These are phyloP conservation scores for Andrena cerasifolii DNA, from an alignment of 1,140 invertebrate genomes.

Conservation along the genomic window DNA sequence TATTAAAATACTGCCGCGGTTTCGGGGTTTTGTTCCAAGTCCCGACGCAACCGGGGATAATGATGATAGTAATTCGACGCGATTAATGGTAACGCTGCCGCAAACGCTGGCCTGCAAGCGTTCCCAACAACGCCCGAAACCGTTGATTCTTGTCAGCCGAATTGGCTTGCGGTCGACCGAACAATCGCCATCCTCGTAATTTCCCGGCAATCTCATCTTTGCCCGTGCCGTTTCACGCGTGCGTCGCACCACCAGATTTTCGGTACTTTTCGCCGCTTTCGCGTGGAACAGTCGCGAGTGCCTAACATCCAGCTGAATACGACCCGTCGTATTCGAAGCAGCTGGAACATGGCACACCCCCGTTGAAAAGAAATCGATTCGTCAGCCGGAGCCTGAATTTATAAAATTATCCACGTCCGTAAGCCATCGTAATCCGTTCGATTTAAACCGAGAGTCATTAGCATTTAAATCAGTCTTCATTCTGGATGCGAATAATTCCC, in stretches of 20 bases:
- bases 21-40: constrained; percentile 17
- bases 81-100: constrained; percentile 46
- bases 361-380: constrained; percentile 6
- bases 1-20: constrained; percentile 31
- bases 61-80: constrained; percentile 48
- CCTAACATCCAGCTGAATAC: neutral
- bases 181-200: constrained; percentile 45
- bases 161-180: constrained; percentile 51
- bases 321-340: neutral
- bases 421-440: constrained; percentile 23
- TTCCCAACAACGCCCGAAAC: constrained; percentile 12
- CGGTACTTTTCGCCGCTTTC: too few species aligned
- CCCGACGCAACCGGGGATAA: constrained; percentile 15
- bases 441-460: constrained; percentile 11
- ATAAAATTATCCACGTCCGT: neutral
- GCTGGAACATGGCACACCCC: neutral
- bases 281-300: too few species aligned
- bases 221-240: too few species aligned
- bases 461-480: constrained; percentile 28
- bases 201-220: constrained; percentile 47
- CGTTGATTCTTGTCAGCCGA: constrained; percentile 49
- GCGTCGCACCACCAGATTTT: too few species aligned
- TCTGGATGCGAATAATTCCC: constrained; percentile 6
- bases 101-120: neutral
- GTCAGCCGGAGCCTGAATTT: neutral